phyloP scores from a whole-genome alignment of 1,140 invertebrate species.

The Laodelphax striatellus region DNA sequence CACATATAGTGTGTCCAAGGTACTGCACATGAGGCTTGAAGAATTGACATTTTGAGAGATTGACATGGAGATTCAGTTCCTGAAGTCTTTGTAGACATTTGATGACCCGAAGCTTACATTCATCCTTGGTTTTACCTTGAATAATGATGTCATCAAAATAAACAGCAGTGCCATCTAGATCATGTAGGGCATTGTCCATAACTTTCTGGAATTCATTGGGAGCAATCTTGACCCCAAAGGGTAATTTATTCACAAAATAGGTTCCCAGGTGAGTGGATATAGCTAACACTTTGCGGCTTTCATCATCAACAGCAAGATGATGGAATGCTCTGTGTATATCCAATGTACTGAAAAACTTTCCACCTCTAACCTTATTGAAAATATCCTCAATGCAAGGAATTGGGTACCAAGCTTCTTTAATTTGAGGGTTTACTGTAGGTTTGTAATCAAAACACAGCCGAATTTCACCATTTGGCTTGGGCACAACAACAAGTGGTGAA shows the following conservation, averaged over 20 bases:
- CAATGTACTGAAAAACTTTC: no score
- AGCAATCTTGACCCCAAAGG: no score
- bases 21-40: not conserved
- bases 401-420: no score
- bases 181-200: conserved; percentile 31
- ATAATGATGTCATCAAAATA: conserved; percentile 26
- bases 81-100: not conserved
- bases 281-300: no score
- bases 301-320: no score
- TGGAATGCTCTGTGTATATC: no score
- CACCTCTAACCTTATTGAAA: no score
- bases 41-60: not conserved
- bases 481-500: conserved; percentile 31
- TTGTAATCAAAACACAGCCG: conserved; percentile 32
- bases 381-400: no score
- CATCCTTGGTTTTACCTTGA: conserved; percentile 18
- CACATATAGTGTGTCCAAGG: not conserved
- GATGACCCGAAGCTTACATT: not conserved
- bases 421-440: not conserved
- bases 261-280: no score
- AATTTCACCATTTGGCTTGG: conserved; percentile 30
- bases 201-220: conserved; percentile 37
- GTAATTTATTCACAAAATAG: no score
- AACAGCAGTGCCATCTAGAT: conserved; percentile 20
- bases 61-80: not conserved